A percentile compares a stretch with the other conserved stretches of the same genome.
phyloP scores from a whole-genome alignment of 2,888 invertebrate species.

The Cecidostiba fungosa region DNA sequence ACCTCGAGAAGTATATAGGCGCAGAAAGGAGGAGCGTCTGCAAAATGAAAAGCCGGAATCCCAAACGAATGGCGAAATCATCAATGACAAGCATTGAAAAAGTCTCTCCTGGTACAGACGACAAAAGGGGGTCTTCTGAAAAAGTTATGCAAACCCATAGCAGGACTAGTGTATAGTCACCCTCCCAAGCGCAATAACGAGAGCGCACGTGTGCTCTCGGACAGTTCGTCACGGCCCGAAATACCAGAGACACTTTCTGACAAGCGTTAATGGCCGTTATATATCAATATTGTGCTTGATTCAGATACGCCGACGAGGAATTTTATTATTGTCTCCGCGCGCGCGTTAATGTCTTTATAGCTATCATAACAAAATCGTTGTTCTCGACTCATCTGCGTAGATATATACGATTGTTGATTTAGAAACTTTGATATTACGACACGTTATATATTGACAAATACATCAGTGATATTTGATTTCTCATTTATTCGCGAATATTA shows the following conservation, averaged over 20 bases:
- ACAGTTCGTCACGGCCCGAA: conserved; percentile 65
- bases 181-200: conserved; percentile 20
- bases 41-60: background rate
- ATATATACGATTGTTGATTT: too few species aligned
- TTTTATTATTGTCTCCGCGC: background rate
- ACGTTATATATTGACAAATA: too few species aligned
- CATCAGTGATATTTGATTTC: too few species aligned
- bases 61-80: conserved; percentile 12
- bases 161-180: background rate
- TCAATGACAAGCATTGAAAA: conserved; percentile 13
- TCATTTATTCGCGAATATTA: too few species aligned
- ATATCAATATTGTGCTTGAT: conserved; percentile 71
- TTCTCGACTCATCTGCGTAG: too few species aligned
- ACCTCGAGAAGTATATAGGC: too few species aligned
- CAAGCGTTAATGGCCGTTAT: conserved; percentile 74
- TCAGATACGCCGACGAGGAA: conserved; percentile 66
- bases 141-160: conserved; percentile 3
- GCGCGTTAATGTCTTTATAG: too few species aligned
- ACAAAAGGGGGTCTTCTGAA: background rate
- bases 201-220: conserved; percentile 12
- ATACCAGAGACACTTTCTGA: conserved; percentile 71
- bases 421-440: too few species aligned
- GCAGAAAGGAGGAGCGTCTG: too few species aligned
- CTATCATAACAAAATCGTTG: too few species aligned
- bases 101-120: background rate